Percentiles rank a stretch among this genome's conserved stretches.
phyloP scores from a whole-genome alignment of 35 echinoderm and acorn worm species.

The Anneissia japonica region DNA sequence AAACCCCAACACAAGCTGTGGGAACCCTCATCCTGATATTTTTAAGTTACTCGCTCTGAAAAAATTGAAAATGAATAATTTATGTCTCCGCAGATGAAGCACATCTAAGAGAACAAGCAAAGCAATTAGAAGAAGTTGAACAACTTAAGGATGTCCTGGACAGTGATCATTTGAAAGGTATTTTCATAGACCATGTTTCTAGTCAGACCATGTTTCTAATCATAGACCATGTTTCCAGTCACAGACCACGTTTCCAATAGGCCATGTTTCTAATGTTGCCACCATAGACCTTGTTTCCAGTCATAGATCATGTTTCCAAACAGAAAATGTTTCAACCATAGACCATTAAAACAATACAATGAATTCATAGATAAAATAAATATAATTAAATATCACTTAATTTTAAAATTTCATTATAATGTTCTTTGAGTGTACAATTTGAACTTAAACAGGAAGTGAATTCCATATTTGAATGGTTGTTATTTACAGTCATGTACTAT shows the following conservation, averaged over 20 bases:
- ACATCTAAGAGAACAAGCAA: constrained; percentile 60
- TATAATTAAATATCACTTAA: too few relatives aligned
- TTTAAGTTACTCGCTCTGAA: not conserved
- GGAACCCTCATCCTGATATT: not conserved
- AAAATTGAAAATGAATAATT: not conserved
- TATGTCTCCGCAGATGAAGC: constrained; percentile 51
- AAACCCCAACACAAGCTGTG: not conserved
- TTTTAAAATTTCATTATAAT: not conserved
- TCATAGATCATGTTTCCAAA: too few relatives aligned
- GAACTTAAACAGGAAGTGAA: not conserved
- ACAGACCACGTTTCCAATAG: too few relatives aligned
- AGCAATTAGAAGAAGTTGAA: constrained; percentile 65
- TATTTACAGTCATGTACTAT: not conserved
- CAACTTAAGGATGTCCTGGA: constrained; percentile 60
- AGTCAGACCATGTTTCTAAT: not conserved
- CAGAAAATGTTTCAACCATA: too few relatives aligned
- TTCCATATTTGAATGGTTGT: not conserved
- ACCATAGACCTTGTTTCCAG: too few relatives aligned
- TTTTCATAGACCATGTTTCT: not conserved
- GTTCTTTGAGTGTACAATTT: not conserved
- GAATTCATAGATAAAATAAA: too few relatives aligned
- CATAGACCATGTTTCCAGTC: too few relatives aligned
- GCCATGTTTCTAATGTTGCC: too few relatives aligned
- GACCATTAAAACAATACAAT: too few relatives aligned
- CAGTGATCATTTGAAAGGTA: constrained; percentile 92